Conservation (phyloP, 2,797 vertebrate species). For the Labroides dimidiatus region DNA sequence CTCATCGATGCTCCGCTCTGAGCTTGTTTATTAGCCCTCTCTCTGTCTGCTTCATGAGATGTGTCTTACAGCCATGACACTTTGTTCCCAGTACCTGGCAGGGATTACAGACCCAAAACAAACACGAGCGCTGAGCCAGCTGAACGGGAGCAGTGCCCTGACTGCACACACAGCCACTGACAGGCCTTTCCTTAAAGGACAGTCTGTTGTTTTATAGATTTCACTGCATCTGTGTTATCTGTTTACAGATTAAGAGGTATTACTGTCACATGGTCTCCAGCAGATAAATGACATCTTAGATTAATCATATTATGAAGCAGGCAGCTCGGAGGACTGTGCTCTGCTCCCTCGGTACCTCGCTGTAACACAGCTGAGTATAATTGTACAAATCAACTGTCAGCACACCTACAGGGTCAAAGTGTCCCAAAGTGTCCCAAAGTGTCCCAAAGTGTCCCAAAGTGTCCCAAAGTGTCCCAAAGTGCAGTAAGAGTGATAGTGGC, state of each 20-base stretch:
- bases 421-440: constrained; percentile 34
- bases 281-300: constrained; percentile 57
- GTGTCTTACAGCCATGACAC: constrained; percentile 55
- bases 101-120: constrained; percentile 71
- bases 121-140: constrained; percentile 72
- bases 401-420: constrained; percentile 55
- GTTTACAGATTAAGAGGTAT: not conserved
- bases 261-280: constrained; percentile 29
- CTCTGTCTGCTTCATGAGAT: constrained; percentile 28
- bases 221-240: not conserved
- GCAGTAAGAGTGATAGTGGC: constrained; percentile 26
- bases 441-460: constrained; percentile 38
- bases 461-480: constrained; percentile 34
- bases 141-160: constrained; percentile 46
- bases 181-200: constrained; percentile 4
- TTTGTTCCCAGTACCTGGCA: constrained; percentile 63
- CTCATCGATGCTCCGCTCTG: constrained; percentile 16
- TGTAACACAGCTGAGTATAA: constrained; percentile 67
- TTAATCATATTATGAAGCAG: constrained; percentile 66
- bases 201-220: not conserved
- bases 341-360: constrained; percentile 50
- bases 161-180: constrained; percentile 34
- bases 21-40: constrained; percentile 44
- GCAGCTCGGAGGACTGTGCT: constrained; percentile 44
- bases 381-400: constrained; percentile 45